Conservation (phyloP, 2,888 invertebrate species). For the Xanthorhoe spadicearia region DNA sequence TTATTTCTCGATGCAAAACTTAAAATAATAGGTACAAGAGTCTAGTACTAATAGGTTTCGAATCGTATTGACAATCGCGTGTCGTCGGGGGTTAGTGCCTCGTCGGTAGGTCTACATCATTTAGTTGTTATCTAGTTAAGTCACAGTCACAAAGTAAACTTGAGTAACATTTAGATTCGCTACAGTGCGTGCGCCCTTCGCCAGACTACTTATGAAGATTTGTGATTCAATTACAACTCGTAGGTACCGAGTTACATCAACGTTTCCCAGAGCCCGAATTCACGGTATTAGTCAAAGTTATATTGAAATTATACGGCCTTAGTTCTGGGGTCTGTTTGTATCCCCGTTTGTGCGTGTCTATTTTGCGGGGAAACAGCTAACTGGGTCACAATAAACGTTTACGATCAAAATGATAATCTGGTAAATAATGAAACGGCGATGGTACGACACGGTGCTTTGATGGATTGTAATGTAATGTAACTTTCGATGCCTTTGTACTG, state of each 20-base stretch:
- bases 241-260: background rate
- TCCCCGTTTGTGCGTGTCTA: slow-evolving; percentile 62
- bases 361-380: slow-evolving; percentile 58
- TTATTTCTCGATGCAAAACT: slow-evolving; percentile 16
- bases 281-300: slow-evolving; percentile 38
- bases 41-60: slow-evolving; percentile 3
- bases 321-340: slow-evolving; percentile 33
- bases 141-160: slow-evolving; percentile 18
- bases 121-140: slow-evolving; percentile 12
- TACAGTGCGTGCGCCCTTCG: slow-evolving; percentile 30
- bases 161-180: slow-evolving; percentile 21
- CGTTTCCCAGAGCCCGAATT: slow-evolving; percentile 15
- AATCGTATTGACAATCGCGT: slow-evolving; percentile 14
- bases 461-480: slow-evolving; percentile 41
- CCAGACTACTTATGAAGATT: slow-evolving; percentile 21
- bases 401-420: slow-evolving; percentile 71
- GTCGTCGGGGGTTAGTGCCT: slow-evolving; percentile 9
- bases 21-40: slow-evolving; percentile 16
- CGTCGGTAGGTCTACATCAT: slow-evolving; percentile 5
- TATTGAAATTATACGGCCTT: slow-evolving; percentile 38
- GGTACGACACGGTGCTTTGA: slow-evolving; percentile 51
- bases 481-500: slow-evolving; percentile 27
- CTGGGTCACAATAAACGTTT: slow-evolving; percentile 76
- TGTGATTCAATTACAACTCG: slow-evolving; percentile 23
- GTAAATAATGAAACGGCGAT: slow-evolving; percentile 64